Percentiles rank a stretch among this genome's conserved stretches.
Evolutionary conservation across 2,113 vertebrate genomes (phyloP).

Genomic region (Tragelaphus scriptus): DNA sequence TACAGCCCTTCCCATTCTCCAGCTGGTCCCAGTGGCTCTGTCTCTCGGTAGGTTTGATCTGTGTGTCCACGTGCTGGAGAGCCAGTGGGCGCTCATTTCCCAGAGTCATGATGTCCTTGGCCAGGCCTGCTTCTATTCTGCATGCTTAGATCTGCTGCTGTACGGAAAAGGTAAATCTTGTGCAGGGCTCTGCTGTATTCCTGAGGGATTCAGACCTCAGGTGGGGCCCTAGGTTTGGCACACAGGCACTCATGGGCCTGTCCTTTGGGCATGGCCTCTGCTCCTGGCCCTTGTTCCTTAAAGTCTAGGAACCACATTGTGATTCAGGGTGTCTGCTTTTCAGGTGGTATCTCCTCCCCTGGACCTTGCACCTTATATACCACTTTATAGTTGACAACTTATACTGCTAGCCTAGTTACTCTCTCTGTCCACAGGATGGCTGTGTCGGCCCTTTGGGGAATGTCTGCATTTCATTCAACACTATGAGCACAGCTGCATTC

Average conservation of each 20-base stretch:
- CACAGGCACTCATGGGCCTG: not conserved
- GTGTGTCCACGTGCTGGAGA: slow-evolving; percentile 40
- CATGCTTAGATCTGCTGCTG: slow-evolving; percentile 59
- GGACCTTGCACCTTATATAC: not conserved
- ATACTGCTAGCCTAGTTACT: not conserved
- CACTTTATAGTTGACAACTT: not conserved
- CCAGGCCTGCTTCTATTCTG: slow-evolving; percentile 55
- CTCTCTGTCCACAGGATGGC: slow-evolving; percentile 26
- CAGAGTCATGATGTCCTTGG: slow-evolving; percentile 16
- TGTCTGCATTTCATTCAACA: slow-evolving; percentile 35
- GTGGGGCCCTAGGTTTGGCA: not conserved
- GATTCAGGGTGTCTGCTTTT: not conserved
- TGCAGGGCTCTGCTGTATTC: not conserved
- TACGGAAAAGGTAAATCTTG: slow-evolving; percentile 12
- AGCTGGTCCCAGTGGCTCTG: not conserved
- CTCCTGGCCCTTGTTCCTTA: not conserved
- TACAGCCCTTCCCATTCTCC: not conserved
- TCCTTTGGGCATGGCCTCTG: not conserved
- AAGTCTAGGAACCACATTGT: not conserved
- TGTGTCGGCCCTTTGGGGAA: slow-evolving; percentile 21
- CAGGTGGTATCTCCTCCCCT: not conserved
- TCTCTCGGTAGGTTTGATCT: slow-evolving; percentile 46
- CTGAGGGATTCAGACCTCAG: not conserved
- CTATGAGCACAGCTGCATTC: slow-evolving; percentile 25
- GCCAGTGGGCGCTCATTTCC: slow-evolving; percentile 25